Base-by-base conservation (phyloP, 2,113 vertebrate genomes). In the Grallaria varia region DNA sequence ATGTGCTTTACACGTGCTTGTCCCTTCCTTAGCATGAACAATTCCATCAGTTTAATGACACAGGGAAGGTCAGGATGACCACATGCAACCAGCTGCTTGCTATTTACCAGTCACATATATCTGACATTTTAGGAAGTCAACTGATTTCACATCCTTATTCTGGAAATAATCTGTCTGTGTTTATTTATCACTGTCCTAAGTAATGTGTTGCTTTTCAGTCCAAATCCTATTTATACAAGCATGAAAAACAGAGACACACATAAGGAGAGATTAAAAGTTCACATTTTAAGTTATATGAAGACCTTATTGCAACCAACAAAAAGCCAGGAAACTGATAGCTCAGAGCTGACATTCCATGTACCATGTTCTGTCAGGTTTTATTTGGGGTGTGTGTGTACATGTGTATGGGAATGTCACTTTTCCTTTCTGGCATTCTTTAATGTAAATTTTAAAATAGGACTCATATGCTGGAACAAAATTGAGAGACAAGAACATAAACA, bases 401-500 rank as follows among this genome's bases (percentile, higher is more conserved):
- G 14, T 53, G 13, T 49, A 72, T 75, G 33, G 21, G 35, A 90
- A 20, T 14, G 47, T 42, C 79, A 87, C 63, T 87, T 87, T 83
- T 92, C 25, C 33, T 94, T 67, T 93, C 85, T 50, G 30, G 60
- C 6, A 17, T 92, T 93, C 44, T 83, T 83, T 67, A 80, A 77
- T 22, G n/a, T 73, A 74, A 56, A 84, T 90, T 93, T 95, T 94
- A 39, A 93, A 95, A 76, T 75, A 14, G 8, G 21, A 68, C 56
- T 85, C 13, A 8, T 75, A 55, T 67, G 42, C 39, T 87, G 49
- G 47, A 87, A 69, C 30, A 83, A 93, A 94, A 62, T 35, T 74
- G 82, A 96, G 44, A 74, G 67, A 87, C 58, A 73, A 67, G 74
- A 88, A 78, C n/a, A 62, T 17, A n/a, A 97, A 95, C 33, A 87